A percentile compares a stretch with the other conserved stretches of the same genome.
Evolutionary conservation across 1,140 invertebrate genomes (phyloP).

Genomic region (Drosophila trapezifrons): DNA sequence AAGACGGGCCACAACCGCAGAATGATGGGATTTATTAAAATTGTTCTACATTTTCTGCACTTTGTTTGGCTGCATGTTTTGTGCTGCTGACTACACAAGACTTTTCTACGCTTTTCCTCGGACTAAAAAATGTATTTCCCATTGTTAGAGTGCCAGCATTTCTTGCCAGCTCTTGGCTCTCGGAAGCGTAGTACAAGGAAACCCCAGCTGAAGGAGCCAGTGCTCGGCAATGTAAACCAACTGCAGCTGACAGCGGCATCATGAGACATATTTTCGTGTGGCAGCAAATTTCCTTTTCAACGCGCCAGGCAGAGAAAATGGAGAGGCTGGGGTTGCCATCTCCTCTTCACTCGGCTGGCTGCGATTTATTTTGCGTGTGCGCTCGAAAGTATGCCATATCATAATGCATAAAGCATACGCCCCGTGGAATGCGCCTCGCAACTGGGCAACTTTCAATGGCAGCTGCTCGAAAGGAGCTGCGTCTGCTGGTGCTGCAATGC

Average conservation of each 20-base stretch:
- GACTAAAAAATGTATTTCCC: conserved; percentile 16
- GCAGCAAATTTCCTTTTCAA: conserved; percentile 31
- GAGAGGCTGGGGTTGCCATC: neutral
- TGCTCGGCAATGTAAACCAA: conserved; percentile 24
- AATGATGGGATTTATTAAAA: conserved; percentile 54
- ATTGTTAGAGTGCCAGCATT: conserved; percentile 37
- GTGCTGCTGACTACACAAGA: conserved; percentile 20
- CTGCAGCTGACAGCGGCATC: conserved; percentile 43
- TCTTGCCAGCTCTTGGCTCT: conserved; percentile 19
- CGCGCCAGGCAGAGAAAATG: conserved; percentile 20
- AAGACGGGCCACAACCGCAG: conserved; percentile 9
- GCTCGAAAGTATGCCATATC: conserved; percentile 72
- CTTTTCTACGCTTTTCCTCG: conserved; percentile 5
- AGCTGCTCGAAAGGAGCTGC: conserved; percentile 9
- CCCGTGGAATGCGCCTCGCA: conserved; percentile 36
- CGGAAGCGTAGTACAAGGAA: too few species aligned
- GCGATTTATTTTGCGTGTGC: conserved; percentile 67
- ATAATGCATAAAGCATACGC: conserved; percentile 78
- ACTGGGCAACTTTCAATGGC: conserved; percentile 39
- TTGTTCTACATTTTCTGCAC: conserved; percentile 40
- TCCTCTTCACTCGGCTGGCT: conserved; percentile 2
- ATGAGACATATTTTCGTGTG: conserved; percentile 43
- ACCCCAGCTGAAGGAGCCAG: conserved; percentile 20
- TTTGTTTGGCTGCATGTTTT: conserved; percentile 34
- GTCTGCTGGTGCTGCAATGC: neutral